Evolutionary conservation across 2,888 invertebrate genomes (phyloP).

Genomic region (Tridacna crocea): DNA sequence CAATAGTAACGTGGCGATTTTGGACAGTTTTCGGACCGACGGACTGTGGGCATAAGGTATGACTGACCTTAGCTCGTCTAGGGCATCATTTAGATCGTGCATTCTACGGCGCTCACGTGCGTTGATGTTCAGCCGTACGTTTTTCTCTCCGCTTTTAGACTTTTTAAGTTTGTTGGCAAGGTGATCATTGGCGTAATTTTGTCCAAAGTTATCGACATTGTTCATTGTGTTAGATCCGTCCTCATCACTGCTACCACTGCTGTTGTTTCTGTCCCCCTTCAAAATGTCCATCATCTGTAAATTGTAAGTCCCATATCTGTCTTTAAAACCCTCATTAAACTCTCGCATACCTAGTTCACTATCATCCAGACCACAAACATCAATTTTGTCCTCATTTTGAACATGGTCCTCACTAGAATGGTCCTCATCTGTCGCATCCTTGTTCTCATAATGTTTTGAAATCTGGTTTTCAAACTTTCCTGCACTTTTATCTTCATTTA

Average conservation of each 20-base stretch:
- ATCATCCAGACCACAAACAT: slow-evolving; percentile 22
- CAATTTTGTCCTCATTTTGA: slow-evolving; percentile 29
- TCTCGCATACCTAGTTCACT: not conserved
- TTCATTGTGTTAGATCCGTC: slow-evolving; percentile 41
- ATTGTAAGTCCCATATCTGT: slow-evolving; percentile 26
- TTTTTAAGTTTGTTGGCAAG: slow-evolving; percentile 52
- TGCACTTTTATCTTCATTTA: not conserved
- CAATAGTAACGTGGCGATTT: slow-evolving; percentile 83
- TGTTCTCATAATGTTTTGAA: not conserved
- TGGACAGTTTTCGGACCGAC: slow-evolving; percentile 83
- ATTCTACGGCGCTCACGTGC: slow-evolving; percentile 85
- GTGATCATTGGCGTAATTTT: slow-evolving; percentile 55
- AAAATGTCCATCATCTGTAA: slow-evolving; percentile 56
- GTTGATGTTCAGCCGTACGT: slow-evolving; percentile 83
- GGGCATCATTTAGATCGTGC: slow-evolving; percentile 85
- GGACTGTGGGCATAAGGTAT: slow-evolving; percentile 84
- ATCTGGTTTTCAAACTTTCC: not conserved
- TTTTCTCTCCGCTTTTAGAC: slow-evolving; percentile 64
- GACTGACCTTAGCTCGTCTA: slow-evolving; percentile 83
- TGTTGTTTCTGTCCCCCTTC: slow-evolving; percentile 43
- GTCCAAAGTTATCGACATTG: slow-evolving; percentile 49
- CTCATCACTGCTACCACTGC: slow-evolving; percentile 60
- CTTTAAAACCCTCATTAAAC: slow-evolving; percentile 27
- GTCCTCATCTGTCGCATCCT: not conserved
- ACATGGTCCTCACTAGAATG: not conserved